Evolutionary conservation across 2,113 vertebrate genomes (phyloP), one percentile per base, ranked within the genome.

Genomic region (Myrmecophaga tridactyla): DNA sequence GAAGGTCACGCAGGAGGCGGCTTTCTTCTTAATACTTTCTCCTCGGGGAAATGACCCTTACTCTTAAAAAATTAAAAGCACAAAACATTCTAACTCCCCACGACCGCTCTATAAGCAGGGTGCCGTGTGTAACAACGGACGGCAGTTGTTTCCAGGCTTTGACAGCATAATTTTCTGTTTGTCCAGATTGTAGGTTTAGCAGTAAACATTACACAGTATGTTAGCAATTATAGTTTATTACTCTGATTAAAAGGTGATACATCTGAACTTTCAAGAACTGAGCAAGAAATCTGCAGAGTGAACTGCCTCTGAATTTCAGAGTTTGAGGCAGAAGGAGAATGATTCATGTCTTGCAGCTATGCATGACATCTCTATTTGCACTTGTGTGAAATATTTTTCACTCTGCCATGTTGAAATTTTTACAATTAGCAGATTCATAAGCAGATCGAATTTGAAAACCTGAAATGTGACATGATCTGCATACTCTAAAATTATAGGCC

Each of bases 211-310:
- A 80, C 77, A 67, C 94, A 78, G 76, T 97, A 36, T 86, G 86
- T 94, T 95, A 95, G 95, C 92, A 92, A 93, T 96, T 95, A 92
- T 13, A 91, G 92, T 72, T 92, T 86, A 89, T 97, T 96, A 90
- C 85, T n/a, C 89, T 67, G 86, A 95, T 92, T 95, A 86, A 18
- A 84, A 75, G 96, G 86, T 63, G 89, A 60, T 76, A 93, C 80
- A n/a, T n/a, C 65, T 83, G 86, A 97, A 25, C 91, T 97, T 97
- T 88, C 51, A 62, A 92, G 96, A 97, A 97, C 86, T 56, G 36
- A 43, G 92, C 18, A 58, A 73, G 29, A 77, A 67, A 82, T 53
- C 63, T 17, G 27, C 46, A 2, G 58, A 56, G 80, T 14, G 76
- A 56, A 15, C 46, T 5, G 85, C 5, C 51, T 39, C 9, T 39